phyloP scores from a whole-genome alignment of 1,140 invertebrate species.

The Lineus longissimus region DNA sequence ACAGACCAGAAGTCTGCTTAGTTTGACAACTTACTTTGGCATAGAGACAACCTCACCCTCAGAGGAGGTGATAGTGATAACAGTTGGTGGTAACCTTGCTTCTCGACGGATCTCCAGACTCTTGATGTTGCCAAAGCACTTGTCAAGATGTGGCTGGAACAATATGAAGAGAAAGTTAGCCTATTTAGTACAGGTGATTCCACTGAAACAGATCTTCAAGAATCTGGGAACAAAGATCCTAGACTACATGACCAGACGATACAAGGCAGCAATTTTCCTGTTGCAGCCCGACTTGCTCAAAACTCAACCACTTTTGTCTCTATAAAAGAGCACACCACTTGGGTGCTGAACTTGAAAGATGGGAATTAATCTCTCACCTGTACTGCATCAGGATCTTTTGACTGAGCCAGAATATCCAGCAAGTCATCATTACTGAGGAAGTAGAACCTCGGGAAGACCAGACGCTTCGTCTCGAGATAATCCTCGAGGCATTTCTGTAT shows the following conservation, averaged over 20 bases:
- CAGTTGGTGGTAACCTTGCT: constrained; percentile 40
- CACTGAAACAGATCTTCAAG: not conserved
- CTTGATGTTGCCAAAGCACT: constrained; percentile 70
- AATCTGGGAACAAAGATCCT: not conserved
- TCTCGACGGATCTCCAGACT: constrained; percentile 37
- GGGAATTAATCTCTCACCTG: too few relatives aligned
- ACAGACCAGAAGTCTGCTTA: too few relatives aligned
- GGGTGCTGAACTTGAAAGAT: too few relatives aligned
- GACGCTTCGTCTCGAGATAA: constrained; percentile 50
- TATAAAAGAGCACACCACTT: not conserved
- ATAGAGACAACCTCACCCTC: constrained; percentile 48
- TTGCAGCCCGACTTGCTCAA: not conserved
- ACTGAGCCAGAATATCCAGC: constrained; percentile 58
- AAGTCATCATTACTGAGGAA: constrained; percentile 54
- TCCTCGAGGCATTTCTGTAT: constrained; percentile 53
- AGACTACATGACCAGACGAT: not conserved
- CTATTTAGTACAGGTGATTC: not conserved
- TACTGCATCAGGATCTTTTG: constrained; percentile 76
- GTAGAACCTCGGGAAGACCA: constrained; percentile 52
- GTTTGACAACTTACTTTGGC: constrained; percentile 39
- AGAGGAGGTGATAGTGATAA: constrained; percentile 45
- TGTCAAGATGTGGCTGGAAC: constrained; percentile 73
- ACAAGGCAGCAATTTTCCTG: not conserved
- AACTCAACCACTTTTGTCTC: not conserved
- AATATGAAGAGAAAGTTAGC: not conserved